phyloP scores from a whole-genome alignment of 2,113 vertebrate genomes.

The Seriola dumerili region DNA sequence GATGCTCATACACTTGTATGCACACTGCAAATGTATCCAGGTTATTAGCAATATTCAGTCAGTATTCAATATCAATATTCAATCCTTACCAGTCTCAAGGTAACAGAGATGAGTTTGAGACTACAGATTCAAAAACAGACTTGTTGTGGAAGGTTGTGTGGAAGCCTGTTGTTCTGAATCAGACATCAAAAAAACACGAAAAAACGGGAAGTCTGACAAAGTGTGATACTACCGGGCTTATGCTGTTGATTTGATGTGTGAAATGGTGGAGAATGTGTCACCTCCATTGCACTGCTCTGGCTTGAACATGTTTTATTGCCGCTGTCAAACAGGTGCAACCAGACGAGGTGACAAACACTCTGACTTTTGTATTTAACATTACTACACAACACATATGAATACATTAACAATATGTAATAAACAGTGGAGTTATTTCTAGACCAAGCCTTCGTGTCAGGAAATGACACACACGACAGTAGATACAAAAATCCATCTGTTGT shows the following conservation, averaged over 20 bases:
- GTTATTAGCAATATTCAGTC: too few species aligned
- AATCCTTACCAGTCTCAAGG: too few species aligned
- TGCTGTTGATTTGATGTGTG: constrained; percentile 54
- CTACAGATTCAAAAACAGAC: background rate
- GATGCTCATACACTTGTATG: too few species aligned
- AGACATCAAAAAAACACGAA: background rate
- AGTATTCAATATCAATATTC: too few species aligned
- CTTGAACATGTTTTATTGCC: constrained; percentile 18
- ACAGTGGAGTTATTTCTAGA: background rate
- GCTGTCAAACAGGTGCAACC: constrained; percentile 15
- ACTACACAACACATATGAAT: background rate
- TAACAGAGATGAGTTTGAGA: background rate
- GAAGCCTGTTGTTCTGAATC: constrained; percentile 31
- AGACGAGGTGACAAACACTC: background rate
- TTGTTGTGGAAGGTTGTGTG: background rate
- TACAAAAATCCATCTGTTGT: background rate
- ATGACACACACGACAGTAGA: background rate
- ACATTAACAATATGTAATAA: background rate
- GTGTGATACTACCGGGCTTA: constrained; percentile 19
- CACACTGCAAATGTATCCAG: too few species aligned
- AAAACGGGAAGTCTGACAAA: constrained; percentile 35
- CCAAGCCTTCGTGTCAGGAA: background rate
- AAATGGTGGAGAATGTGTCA: constrained; percentile 33
- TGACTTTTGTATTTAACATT: background rate
- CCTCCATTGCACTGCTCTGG: background rate